Conservation (phyloP, 2,888 invertebrate genomes). For the Lissonota sp. region DNA sequence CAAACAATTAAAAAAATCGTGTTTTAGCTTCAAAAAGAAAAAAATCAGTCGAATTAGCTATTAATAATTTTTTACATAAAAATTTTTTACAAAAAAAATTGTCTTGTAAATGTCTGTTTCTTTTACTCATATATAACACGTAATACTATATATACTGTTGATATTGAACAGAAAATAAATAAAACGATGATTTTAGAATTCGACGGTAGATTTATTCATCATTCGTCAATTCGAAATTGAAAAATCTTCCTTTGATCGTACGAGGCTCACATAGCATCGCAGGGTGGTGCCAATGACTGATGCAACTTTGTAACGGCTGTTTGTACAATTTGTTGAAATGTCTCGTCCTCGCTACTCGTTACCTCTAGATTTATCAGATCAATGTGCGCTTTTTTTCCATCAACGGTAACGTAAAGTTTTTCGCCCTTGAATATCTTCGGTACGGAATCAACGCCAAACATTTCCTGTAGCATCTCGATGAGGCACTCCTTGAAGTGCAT, state of each 20-base stretch:
- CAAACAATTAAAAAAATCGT: too few relatives aligned
- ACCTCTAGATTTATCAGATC: conserved; percentile 93
- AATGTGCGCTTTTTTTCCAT: conserved; percentile 93
- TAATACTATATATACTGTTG: too few relatives aligned
- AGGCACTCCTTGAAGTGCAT: conserved; percentile 97
- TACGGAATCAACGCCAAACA: conserved; percentile 97
- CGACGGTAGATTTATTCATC: too few relatives aligned
- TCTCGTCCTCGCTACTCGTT: conserved; percentile 91
- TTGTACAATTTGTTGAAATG: conserved; percentile 92
- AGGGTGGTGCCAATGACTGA: conserved; percentile 90
- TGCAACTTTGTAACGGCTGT: conserved; percentile 94
- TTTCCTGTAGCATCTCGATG: conserved; percentile 95
- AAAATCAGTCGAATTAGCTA: too few relatives aligned
- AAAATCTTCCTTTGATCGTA: background rate
- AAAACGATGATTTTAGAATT: too few relatives aligned
- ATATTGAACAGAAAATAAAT: too few relatives aligned
- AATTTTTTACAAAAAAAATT: too few relatives aligned
- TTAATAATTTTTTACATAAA: too few relatives aligned
- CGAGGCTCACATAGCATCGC: conserved; percentile 73
- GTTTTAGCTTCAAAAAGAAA: too few relatives aligned
- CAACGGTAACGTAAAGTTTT: conserved; percentile 92
- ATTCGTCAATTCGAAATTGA: too few relatives aligned
- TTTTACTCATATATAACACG: too few relatives aligned
- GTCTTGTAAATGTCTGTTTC: too few relatives aligned
- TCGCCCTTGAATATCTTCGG: conserved; percentile 97